A percentile compares a stretch with the other conserved stretches of the same genome.
Evolutionary conservation across 2,888 invertebrate species (phyloP).

Genomic region (Ennomos fuscantarius): DNA sequence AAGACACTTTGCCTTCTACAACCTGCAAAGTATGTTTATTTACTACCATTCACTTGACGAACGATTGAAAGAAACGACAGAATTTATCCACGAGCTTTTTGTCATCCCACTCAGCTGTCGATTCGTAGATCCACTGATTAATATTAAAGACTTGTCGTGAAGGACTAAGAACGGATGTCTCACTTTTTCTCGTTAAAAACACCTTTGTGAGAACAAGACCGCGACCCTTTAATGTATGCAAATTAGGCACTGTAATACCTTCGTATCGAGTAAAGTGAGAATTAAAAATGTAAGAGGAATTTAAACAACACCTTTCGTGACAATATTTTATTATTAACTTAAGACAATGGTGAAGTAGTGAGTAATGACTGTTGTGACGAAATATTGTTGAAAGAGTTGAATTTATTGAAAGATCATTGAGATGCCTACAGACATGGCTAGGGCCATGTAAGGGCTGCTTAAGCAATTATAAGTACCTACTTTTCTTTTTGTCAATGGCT

Average conservation of each 20-base stretch:
- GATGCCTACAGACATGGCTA: slow-evolving; percentile 60
- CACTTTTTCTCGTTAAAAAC: slow-evolving; percentile 33
- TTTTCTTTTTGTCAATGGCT: slow-evolving; percentile 56
- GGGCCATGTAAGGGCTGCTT: slow-evolving; percentile 52
- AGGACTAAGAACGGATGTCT: slow-evolving; percentile 29
- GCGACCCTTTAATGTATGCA: slow-evolving; percentile 27
- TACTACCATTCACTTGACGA: neutral
- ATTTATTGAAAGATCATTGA: slow-evolving; percentile 70
- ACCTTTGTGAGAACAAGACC: slow-evolving; percentile 32
- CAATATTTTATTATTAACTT: slow-evolving; percentile 47
- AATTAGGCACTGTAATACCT: slow-evolving; percentile 19
- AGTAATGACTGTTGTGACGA: slow-evolving; percentile 53
- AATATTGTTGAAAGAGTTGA: slow-evolving; percentile 49
- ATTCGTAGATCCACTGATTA: slow-evolving; percentile 18
- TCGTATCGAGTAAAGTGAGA: slow-evolving; percentile 19
- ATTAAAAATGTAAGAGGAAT: slow-evolving; percentile 26
- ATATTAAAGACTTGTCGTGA: slow-evolving; percentile 34
- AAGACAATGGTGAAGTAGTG: slow-evolving; percentile 47
- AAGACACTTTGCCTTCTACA: neutral
- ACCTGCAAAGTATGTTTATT: slow-evolving; percentile 9
- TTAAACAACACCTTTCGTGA: slow-evolving; percentile 33
- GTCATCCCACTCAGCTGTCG: slow-evolving; percentile 14
- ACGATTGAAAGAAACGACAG: slow-evolving; percentile 5
- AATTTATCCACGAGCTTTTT: slow-evolving; percentile 1
- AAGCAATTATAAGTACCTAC: slow-evolving; percentile 59